Evolutionary conservation across 2,113 vertebrate genomes (phyloP).

Genomic region (Cnemophilus loriae): DNA sequence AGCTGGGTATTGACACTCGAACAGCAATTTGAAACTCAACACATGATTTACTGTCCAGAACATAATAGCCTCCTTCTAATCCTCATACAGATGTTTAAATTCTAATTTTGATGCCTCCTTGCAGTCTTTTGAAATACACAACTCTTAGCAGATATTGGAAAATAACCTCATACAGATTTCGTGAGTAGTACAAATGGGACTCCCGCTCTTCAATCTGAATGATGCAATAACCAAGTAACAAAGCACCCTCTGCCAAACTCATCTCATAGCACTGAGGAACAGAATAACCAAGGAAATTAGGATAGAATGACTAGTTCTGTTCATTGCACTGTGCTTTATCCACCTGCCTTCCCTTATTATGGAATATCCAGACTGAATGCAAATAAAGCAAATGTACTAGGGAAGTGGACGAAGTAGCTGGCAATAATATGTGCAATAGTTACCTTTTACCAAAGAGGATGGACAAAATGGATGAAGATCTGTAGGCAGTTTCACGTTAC

Average conservation of each 20-base stretch:
- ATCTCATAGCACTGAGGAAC: not conserved
- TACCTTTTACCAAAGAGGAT: not conserved
- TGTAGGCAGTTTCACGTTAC: not conserved
- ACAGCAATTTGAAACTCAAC: not conserved
- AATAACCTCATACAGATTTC: not conserved
- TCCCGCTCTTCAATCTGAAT: not conserved
- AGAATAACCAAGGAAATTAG: not conserved
- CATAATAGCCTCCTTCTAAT: not conserved
- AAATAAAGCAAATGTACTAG: not conserved
- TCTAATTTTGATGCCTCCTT: not conserved
- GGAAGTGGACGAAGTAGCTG: not conserved
- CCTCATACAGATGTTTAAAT: not conserved
- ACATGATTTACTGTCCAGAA: not conserved
- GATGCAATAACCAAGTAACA: not conserved
- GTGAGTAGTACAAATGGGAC: not conserved
- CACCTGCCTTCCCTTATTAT: not conserved
- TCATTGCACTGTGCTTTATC: not conserved
- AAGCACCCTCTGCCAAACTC: not conserved
- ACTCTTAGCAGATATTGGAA: not conserved
- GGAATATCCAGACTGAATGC: not conserved
- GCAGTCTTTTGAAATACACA: not conserved
- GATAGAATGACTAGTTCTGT: not conserved
- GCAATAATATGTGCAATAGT: not conserved
- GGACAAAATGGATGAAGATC: not conserved
- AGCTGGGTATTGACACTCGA: not conserved